phyloP scores from a whole-genome alignment of 2,888 invertebrate species.

The Anaspis maculata region DNA sequence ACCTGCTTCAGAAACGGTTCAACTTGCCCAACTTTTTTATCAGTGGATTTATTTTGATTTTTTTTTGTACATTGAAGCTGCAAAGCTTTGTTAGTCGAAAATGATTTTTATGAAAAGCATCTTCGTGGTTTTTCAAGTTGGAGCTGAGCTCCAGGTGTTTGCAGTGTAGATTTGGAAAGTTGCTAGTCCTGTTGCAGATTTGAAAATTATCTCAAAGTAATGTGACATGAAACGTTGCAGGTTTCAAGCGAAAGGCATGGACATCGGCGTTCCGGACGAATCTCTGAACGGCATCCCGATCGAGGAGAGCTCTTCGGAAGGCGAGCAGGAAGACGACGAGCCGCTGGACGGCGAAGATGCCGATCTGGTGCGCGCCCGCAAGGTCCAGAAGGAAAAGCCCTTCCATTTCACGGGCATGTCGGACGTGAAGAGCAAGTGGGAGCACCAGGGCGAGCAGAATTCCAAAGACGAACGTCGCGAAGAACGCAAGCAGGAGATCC shows the following conservation, averaged over 20 bases:
- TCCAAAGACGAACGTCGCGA: slow-evolving; percentile 61
- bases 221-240: no score
- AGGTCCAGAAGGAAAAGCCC: slow-evolving; percentile 61
- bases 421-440: slow-evolving; percentile 76
- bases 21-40: no score
- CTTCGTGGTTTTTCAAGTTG: no score
- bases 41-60: no score
- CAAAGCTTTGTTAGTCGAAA: no score
- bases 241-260: slow-evolving; percentile 77
- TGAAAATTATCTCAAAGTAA: no score
- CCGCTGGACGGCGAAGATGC: slow-evolving; percentile 50
- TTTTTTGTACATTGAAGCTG: no score
- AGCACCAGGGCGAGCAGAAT: slow-evolving; percentile 54
- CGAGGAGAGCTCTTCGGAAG: slow-evolving; percentile 63
- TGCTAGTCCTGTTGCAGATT: no score
- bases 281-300: slow-evolving; percentile 65
- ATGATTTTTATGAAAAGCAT: no score
- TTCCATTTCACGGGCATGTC: slow-evolving; percentile 76
- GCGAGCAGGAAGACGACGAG: slow-evolving; percentile 46
- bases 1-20: no score
- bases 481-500: slow-evolving; percentile 81
- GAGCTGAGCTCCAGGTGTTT: no score
- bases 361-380: slow-evolving; percentile 51
- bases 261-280: slow-evolving; percentile 69
- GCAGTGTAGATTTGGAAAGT: no score